These are phyloP conservation scores for Archips xylosteana DNA, from an alignment of 2,888 invertebrate genomes.

Conservation along the genomic window DNA sequence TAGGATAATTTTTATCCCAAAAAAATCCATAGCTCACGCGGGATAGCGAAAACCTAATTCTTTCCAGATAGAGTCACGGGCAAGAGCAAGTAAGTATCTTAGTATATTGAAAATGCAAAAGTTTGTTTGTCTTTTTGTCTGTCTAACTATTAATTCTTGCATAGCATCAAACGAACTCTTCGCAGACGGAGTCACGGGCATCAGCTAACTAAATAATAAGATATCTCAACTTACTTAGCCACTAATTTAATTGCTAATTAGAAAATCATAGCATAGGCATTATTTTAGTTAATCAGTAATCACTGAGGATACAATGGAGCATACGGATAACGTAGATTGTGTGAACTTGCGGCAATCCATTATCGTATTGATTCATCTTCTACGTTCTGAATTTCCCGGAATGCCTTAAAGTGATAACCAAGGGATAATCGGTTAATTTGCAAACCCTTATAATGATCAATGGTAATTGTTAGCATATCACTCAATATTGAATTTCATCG, in stretches of 20 bases:
- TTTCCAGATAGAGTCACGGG: too few species aligned
- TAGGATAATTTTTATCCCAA: too few species aligned
- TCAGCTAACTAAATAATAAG: background rate
- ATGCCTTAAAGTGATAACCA: background rate
- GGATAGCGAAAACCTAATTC: too few species aligned
- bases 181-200: too few species aligned
- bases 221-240: background rate
- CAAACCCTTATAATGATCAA: background rate
- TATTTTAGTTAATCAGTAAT: background rate
- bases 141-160: too few species aligned
- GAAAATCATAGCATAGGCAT: conserved; percentile 1
- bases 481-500: background rate
- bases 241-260: conserved; percentile 10
- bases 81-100: too few species aligned
- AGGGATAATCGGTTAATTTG: conserved; percentile 14
- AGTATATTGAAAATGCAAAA: too few species aligned
- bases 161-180: too few species aligned
- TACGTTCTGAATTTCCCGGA: background rate
- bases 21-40: too few species aligned
- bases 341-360: conserved; percentile 18
- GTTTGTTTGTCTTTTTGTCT: too few species aligned
- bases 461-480: background rate
- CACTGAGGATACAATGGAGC: background rate
- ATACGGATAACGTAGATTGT: conserved; percentile 3
- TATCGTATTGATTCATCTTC: conserved; percentile 8